Evolutionary conservation across 2,797 vertebrate genomes (phyloP).

Genomic region (Esox masquinongy): DNA sequence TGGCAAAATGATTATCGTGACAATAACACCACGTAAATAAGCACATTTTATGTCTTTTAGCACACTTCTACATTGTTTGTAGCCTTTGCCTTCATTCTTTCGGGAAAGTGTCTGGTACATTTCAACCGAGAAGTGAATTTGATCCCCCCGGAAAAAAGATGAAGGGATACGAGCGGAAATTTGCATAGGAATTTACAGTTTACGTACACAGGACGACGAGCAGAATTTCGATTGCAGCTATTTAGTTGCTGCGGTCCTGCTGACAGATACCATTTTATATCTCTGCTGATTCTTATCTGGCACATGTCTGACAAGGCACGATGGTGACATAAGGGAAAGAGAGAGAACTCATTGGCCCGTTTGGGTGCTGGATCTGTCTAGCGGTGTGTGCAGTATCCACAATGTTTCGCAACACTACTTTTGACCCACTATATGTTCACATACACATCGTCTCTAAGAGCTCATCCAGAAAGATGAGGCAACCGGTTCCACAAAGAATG

Average conservation of each 20-base stretch:
- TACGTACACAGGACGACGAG: no score
- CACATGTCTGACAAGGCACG: constrained; percentile 33
- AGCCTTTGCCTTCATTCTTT: no score
- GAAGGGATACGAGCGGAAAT: no score
- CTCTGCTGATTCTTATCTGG: constrained; percentile 24
- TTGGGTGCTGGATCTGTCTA: neutral
- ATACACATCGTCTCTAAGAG: neutral
- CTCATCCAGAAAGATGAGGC: neutral
- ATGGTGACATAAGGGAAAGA: constrained; percentile 38
- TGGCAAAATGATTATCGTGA: no score
- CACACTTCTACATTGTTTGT: no score
- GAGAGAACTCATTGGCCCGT: neutral
- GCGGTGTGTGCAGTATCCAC: neutral
- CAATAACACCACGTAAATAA: no score
- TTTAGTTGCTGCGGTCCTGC: neutral
- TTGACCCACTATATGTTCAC: neutral
- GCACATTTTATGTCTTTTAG: no score
- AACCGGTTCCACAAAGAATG: neutral
- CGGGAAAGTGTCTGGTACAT: no score
- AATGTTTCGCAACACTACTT: neutral
- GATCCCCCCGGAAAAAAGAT: no score
- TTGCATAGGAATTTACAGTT: no score
- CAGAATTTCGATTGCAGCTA: no score
- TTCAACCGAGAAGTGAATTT: no score
- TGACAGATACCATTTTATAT: constrained; percentile 17